phyloP scores from a whole-genome alignment of 2,113 vertebrate genomes.

The Geococcyx californianus region DNA sequence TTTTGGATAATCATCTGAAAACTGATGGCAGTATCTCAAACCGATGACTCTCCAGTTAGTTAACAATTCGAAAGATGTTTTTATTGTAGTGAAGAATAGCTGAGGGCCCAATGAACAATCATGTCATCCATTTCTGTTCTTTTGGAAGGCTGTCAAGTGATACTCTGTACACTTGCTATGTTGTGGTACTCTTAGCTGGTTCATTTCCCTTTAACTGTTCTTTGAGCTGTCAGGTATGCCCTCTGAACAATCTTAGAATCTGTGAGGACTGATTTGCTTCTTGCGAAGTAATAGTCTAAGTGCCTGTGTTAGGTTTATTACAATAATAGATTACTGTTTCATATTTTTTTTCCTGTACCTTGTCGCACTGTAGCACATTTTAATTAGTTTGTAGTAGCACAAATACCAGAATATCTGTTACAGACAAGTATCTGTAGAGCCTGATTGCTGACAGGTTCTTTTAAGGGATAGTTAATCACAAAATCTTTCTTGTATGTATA shows the following conservation, averaged over 20 bases:
- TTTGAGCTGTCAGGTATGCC: not conserved
- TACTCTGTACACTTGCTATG: not conserved
- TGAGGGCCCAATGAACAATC: not conserved
- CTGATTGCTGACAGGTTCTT: not conserved
- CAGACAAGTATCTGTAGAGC: not conserved
- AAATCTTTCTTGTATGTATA: not conserved
- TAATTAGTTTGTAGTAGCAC: not conserved
- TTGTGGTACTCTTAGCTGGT: not conserved
- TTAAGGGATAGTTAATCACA: not conserved
- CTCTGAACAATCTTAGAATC: not conserved
- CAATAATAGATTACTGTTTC: not conserved
- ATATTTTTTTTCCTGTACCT: not conserved
- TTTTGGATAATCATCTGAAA: not conserved
- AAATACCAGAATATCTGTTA: not conserved
- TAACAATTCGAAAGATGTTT: not conserved
- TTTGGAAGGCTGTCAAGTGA: not conserved
- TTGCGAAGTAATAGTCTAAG: not conserved
- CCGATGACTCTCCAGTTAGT: not conserved
- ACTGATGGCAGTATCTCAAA: not conserved
- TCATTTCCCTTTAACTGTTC: not conserved
- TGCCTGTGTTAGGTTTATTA: not conserved
- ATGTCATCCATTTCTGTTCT: not conserved
- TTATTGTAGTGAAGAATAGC: not conserved
- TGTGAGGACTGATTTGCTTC: not conserved
- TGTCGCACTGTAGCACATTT: not conserved